Percentiles rank a stretch among this genome's conserved stretches.
Evolutionary conservation across 2,113 vertebrate species (phyloP).

Genomic region (Pristiophorus japonicus): DNA sequence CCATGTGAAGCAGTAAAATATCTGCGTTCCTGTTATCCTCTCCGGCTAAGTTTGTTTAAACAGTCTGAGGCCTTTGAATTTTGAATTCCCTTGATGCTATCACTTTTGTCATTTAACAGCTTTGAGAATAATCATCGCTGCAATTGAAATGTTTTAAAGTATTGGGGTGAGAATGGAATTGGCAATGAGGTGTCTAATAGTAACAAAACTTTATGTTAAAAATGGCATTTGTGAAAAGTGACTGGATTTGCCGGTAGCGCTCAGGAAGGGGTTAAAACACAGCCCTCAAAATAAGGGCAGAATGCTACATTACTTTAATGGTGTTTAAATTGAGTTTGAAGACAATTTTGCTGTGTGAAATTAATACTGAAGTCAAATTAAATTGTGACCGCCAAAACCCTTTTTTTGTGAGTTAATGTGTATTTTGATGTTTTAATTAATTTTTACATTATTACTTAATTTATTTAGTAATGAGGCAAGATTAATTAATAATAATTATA

Average conservation of each 20-base stretch:
- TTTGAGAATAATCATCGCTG: not conserved
- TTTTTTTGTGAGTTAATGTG: slow-evolving; percentile 28
- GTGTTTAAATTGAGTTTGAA: slow-evolving; percentile 17
- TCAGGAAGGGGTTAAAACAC: not conserved
- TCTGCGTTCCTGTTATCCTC: not conserved
- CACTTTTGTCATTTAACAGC: slow-evolving; percentile 23
- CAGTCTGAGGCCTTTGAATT: not conserved
- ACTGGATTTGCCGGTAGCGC: not conserved
- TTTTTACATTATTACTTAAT: slow-evolving; percentile 37
- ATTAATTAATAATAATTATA: slow-evolving; percentile 38
- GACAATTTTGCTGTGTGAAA: slow-evolving; percentile 30
- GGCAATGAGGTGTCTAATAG: not conserved
- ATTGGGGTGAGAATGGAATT: not conserved
- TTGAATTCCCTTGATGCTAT: not conserved
- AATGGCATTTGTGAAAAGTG: not conserved
- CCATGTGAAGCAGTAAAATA: not conserved
- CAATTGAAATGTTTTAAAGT: not conserved
- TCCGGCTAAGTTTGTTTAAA: slow-evolving; percentile 18
- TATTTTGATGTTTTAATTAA: slow-evolving; percentile 38
- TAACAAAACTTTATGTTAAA: not conserved
- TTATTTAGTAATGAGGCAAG: slow-evolving; percentile 33
- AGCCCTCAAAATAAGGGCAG: not conserved
- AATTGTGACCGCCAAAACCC: slow-evolving; percentile 27
- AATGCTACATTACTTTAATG: not conserved
- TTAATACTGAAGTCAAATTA: slow-evolving; percentile 27